Percentiles rank a stretch among this genome's conserved stretches.
phyloP scores from a whole-genome alignment of 2,888 invertebrate species.

The Caenorhabditis japonica region DNA sequence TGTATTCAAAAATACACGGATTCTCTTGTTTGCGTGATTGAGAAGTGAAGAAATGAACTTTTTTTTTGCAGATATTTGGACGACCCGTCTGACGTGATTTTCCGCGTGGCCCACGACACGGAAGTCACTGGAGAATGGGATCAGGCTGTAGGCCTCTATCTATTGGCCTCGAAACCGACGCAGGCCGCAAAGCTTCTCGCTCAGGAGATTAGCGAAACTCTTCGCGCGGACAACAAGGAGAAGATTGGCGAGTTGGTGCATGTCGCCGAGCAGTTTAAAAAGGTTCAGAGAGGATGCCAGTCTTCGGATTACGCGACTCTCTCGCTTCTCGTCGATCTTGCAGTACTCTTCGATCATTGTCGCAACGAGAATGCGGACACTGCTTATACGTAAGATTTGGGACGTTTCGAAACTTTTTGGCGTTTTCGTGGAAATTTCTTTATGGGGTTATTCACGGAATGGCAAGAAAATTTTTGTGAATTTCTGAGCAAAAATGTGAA shows the following conservation, averaged over 20 bases:
- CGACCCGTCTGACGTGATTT: constrained; percentile 66
- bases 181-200: constrained; percentile 54
- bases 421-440: too few species aligned
- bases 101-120: constrained; percentile 70
- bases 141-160: constrained; percentile 64
- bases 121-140: constrained; percentile 67
- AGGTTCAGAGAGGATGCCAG: constrained; percentile 44
- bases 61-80: constrained; percentile 58
- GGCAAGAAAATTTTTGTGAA: background rate
- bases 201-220: constrained; percentile 49
- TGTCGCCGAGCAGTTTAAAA: constrained; percentile 46
- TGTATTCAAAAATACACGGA: too few species aligned
- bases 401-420: too few species aligned
- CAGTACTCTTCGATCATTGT: constrained; percentile 63
- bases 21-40: too few species aligned
- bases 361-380: constrained; percentile 49
- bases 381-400: constrained; percentile 48
- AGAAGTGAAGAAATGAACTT: too few species aligned
- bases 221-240: constrained; percentile 47
- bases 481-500: background rate
- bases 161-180: constrained; percentile 57
- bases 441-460: too few species aligned
- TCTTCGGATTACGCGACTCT: constrained; percentile 58
- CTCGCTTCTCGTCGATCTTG: constrained; percentile 61
- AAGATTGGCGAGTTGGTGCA: constrained; percentile 28